A percentile compares a stretch with the other conserved stretches of the same genome.
Evolutionary conservation across 2,113 vertebrate genomes (phyloP).

Genomic region (Rhagologus leucostigma): DNA sequence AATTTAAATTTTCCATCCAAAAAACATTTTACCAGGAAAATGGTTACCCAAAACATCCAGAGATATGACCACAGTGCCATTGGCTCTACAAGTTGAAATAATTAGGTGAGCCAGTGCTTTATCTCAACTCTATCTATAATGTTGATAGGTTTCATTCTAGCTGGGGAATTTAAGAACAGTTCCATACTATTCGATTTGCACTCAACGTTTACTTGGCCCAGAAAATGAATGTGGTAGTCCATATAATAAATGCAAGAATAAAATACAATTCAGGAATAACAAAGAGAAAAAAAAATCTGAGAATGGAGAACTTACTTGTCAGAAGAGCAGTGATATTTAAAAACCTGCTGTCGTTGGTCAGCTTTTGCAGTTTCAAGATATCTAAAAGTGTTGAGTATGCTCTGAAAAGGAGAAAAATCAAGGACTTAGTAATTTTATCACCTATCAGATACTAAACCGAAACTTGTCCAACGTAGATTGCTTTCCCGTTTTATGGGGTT

Average conservation of each 20-base stretch:
- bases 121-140: neutral
- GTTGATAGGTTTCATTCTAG: neutral
- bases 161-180: neutral
- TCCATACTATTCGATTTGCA: neutral
- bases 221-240: neutral
- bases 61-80: neutral
- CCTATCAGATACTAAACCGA: neutral
- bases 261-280: neutral
- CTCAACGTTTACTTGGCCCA: neutral
- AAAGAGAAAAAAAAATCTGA: neutral
- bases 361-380: neutral
- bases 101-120: neutral
- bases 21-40: neutral
- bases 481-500: neutral
- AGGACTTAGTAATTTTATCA: neutral
- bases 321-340: neutral
- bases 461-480: neutral
- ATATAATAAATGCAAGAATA: neutral
- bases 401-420: conserved; percentile 23
- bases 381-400: neutral
- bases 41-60: neutral
- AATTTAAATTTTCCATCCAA: neutral
- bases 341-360: neutral
- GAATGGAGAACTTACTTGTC: conserved; percentile 26
- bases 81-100: neutral